Base-by-base conservation (phyloP, 2,888 invertebrate species). In the Diabrotica balteata region DNA sequence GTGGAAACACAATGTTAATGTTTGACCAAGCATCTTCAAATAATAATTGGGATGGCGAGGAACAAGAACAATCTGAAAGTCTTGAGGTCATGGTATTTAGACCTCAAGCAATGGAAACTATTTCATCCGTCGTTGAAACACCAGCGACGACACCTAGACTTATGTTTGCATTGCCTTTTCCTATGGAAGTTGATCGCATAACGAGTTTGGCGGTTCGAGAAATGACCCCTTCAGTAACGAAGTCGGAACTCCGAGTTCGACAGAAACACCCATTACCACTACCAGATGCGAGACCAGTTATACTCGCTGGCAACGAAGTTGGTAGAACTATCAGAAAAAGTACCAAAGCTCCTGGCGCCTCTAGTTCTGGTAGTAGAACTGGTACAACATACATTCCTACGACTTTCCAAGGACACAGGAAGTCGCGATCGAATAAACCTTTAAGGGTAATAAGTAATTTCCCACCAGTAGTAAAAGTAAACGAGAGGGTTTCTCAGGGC, bases 371-470 rank as follows among this genome's bases (percentile, higher is more conserved):
- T 66, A 67, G 68, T 60, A 68, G 72, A 22, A 62, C 73, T 44
- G 85, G 83, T 66, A 67, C 67, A 63, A 72, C 72, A 63, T 66
- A 86, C 63, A 85, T 87, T 70, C 86, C 87, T 70, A 84, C 86
- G 10, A 85, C 84, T 3, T 77, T 79, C 5, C 74, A 72, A 62
- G 72, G 74, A 62, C 75, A 76, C 66, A 73, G 79, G 32, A 80
- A 76, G 63, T 63, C 75, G 4, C 77, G 61, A 17, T 51, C 59
- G 9, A 50, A 45, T 59, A 64, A 63, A 55, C 59, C 55, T 17
- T 42, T 59, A 17, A 42, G 57, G 67, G 67, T 67, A 58, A 66
- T n/a, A n/a, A n/a, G n/a, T n/a, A n/a, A n/a, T n/a, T n/a, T n/a
- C n/a, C n/a, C n/a, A n/a, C n/a, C n/a, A n/a, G n/a, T n/a, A n/a